A percentile compares a stretch with the other conserved stretches of the same genome.
Evolutionary conservation across 2,113 vertebrate species (phyloP).

Genomic region (Mus musculus): DNA sequence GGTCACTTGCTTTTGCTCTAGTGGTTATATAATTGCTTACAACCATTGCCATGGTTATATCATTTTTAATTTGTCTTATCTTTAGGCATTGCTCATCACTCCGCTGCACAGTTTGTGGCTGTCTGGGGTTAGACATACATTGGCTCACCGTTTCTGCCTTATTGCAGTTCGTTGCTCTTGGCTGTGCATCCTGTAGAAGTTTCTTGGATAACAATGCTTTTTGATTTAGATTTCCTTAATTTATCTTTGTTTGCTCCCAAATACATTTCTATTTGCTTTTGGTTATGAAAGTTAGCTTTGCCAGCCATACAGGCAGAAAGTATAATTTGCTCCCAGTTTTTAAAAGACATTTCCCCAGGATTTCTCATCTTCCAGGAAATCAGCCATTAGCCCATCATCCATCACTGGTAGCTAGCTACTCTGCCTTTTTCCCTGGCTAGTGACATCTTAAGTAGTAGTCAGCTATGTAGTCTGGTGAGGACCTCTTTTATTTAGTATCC

Average conservation of each 20-base stretch:
- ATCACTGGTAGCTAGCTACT: background rate
- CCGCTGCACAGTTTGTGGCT: background rate
- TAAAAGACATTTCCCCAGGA: background rate
- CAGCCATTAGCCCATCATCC: background rate
- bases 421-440: background rate
- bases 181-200: background rate
- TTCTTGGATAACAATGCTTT: background rate
- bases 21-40: background rate
- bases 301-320: background rate
- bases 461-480: background rate
- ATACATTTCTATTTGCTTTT: slow-evolving; percentile 32
- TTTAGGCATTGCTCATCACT: slow-evolving; percentile 4
- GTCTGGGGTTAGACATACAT: background rate
- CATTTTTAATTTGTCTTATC: background rate
- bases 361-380: slow-evolving; percentile 18
- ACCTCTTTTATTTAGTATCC: slow-evolving; percentile 9
- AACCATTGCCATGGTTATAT: background rate
- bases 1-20: background rate
- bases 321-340: slow-evolving; percentile 20
- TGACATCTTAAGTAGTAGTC: background rate
- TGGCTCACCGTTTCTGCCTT: background rate
- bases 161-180: background rate
- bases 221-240: background rate
- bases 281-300: slow-evolving; percentile 46
- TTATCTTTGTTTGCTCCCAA: slow-evolving; percentile 39